Conservation (phyloP, 2,888 invertebrate genomes). For the Nycteola revayana region DNA sequence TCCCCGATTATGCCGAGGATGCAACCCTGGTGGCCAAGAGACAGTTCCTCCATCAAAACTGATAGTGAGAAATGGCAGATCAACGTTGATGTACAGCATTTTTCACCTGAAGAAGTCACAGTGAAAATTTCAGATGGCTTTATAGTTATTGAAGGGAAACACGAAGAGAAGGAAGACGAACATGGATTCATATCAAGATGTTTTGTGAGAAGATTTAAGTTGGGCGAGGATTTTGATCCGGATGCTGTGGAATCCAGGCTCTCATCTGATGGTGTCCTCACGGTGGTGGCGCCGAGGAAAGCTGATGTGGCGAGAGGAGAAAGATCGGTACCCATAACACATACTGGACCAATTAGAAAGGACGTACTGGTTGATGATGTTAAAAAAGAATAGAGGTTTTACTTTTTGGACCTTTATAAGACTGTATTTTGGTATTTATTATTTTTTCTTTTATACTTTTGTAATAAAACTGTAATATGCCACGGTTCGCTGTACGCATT, state of each 20-base stretch:
- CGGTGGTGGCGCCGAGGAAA: conserved; percentile 83
- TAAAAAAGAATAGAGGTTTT: conserved; percentile 15
- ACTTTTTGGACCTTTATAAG: not conserved
- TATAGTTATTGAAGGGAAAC: conserved; percentile 89
- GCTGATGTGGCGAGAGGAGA: conserved; percentile 58
- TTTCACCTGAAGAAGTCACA: conserved; percentile 87
- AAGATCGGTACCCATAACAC: conserved; percentile 80
- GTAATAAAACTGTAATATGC: too few relatives aligned
- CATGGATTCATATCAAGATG: conserved; percentile 89
- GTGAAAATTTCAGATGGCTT: conserved; percentile 87
- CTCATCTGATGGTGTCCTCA: conserved; percentile 89
- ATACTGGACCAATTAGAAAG: conserved; percentile 79
- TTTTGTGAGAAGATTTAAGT: conserved; percentile 84
- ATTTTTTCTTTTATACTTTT: conserved; percentile 1
- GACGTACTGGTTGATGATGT: conserved; percentile 40
- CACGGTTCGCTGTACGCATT: too few relatives aligned
- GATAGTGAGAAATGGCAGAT: conserved; percentile 84
- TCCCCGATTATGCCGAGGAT: conserved; percentile 48
- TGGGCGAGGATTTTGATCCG: conserved; percentile 88
- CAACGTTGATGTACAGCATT: conserved; percentile 89
- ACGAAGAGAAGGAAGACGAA: conserved; percentile 89
- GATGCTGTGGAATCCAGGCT: conserved; percentile 86
- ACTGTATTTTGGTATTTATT: not conserved
- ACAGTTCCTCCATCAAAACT: conserved; percentile 72
- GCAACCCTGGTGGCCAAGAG: conserved; percentile 63